A percentile compares a stretch with the other conserved stretches of the same genome.
phyloP scores from a whole-genome alignment of 1,140 invertebrate genomes.

The Portunus trituberculatus region DNA sequence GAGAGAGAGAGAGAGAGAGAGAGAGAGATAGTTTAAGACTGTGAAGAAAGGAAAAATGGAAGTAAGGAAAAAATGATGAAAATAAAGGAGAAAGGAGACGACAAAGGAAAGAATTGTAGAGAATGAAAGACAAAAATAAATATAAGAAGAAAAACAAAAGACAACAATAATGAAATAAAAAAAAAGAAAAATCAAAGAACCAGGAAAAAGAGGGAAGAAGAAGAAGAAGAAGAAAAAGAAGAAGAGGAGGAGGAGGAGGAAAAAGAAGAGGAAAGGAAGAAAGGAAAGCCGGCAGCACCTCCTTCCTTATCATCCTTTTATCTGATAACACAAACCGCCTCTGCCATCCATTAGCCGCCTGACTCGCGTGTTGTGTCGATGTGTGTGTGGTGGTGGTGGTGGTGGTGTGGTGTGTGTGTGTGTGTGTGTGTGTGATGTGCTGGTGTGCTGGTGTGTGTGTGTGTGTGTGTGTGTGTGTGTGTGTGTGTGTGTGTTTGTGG shows the following conservation, averaged over 20 bases:
- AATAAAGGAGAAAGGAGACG: background rate
- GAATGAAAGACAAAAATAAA: background rate
- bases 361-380: background rate
- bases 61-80: background rate
- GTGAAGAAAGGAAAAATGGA: too few relatives aligned
- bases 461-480: background rate
- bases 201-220: too few relatives aligned
- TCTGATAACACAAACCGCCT: conserved; percentile 27
- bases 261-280: background rate
- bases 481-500: background rate
- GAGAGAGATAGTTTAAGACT: background rate
- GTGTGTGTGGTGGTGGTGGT: background rate
- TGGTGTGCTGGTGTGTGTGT: background rate
- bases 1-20: background rate
- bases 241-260: background rate
- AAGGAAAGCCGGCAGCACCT: background rate
- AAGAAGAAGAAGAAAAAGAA: background rate
- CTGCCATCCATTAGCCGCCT: conserved; percentile 37
- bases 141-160: background rate
- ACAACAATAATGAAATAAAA: too few relatives aligned
- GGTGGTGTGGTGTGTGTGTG: background rate
- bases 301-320: conserved; percentile 5
- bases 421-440: background rate
- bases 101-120: background rate
- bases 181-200: background rate